These are phyloP conservation scores for Probaryconus sp. DNA, from an alignment of 1,140 invertebrate species.

Conservation along the genomic window DNA sequence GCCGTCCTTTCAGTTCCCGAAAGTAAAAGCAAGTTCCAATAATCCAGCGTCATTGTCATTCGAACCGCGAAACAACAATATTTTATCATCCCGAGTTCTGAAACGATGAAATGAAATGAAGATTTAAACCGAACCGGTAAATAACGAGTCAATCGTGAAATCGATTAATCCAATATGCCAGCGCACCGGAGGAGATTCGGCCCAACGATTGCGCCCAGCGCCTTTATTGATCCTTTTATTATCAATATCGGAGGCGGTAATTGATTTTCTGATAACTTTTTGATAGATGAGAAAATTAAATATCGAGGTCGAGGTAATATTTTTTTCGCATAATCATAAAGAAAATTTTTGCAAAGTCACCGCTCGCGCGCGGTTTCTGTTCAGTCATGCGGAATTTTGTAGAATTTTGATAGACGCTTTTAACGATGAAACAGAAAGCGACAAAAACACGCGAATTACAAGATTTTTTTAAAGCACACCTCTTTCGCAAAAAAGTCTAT, in stretches of 20 bases:
- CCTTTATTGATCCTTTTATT: conserved; percentile 27
- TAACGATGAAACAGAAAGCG: no score
- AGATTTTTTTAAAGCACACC: no score
- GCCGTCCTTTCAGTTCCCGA: neutral
- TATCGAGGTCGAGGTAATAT: neutral
- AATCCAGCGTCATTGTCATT: conserved; percentile 48
- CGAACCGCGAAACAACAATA: conserved; percentile 34
- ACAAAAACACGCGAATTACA: no score
- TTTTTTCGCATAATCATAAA: neutral
- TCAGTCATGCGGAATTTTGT: conserved; percentile 1
- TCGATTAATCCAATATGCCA: conserved; percentile 43
- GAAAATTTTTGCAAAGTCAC: neutral
- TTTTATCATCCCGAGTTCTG: conserved; percentile 25
- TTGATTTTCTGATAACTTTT: conserved; percentile 38
- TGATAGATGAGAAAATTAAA: conserved; percentile 28
- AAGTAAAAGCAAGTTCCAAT: no score
- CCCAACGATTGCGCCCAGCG: conserved; percentile 31
- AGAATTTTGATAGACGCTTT: conserved; percentile 12
- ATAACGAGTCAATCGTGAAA: conserved; percentile 41
- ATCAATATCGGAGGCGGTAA: conserved; percentile 40
- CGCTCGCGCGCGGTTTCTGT: neutral
- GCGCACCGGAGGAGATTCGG: no score
- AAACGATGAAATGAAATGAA: conserved; percentile 39
- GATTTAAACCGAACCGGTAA: conserved; percentile 24
- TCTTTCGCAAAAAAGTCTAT: no score